phyloP scores from a whole-genome alignment of 2,888 invertebrate species.

The Neoitamus cyanurus region DNA sequence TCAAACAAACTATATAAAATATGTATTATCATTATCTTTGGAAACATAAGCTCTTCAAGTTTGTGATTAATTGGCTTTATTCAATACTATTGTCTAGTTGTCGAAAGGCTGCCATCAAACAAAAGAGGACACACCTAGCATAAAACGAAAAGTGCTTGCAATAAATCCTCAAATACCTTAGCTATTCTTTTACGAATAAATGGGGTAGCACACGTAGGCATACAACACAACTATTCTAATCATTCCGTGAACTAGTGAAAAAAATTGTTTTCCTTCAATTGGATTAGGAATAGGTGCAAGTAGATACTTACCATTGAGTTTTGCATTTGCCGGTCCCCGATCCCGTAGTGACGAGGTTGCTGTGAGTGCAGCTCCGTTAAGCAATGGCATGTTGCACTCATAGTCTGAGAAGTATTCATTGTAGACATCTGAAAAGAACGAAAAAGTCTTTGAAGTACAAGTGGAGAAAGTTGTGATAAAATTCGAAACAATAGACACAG shows the following conservation, averaged over 20 bases:
- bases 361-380: conserved; percentile 77
- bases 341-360: conserved; percentile 85
- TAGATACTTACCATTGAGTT: conserved; percentile 79
- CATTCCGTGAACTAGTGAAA: background rate
- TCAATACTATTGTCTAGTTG: background rate
- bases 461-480: background rate
- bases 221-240: conserved; percentile 24
- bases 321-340: conserved; percentile 87
- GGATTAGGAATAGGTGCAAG: background rate
- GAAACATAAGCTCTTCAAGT: background rate
- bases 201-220: background rate
- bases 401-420: conserved; percentile 68
- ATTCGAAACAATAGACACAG: background rate
- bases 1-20: too few species aligned
- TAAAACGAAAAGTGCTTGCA: conserved; percentile 4
- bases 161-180: conserved; percentile 14
- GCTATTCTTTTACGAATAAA: background rate
- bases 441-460: background rate
- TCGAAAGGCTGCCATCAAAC: conserved; percentile 4
- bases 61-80: background rate
- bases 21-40: too few species aligned
- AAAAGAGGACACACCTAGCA: background rate
- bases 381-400: conserved; percentile 84
- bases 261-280: background rate
- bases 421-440: conserved; percentile 60